Evolutionary conservation across 2,113 vertebrate species (phyloP), one percentile per base, ranked within the genome.

Genomic region (Brevimyrus niger): DNA sequence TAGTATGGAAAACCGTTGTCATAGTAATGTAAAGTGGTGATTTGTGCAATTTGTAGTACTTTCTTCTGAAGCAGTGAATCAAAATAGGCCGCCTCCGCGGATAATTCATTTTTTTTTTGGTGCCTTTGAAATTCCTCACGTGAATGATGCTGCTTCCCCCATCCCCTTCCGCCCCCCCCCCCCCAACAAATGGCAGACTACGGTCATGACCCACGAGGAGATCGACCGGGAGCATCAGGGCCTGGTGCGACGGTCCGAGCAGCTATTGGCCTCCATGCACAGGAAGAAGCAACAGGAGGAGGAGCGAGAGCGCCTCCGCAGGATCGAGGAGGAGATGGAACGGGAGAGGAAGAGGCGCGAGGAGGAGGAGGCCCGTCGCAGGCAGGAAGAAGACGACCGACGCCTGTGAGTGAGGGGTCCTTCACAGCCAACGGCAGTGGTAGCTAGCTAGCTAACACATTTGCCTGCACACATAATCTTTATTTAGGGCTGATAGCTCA

Each of bases 241-340:
- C 4, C 94, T 99, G 82, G 97, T 99, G 89, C 97, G 95, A 91
- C 96, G 97, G 90, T 98, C 97, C 0, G 97, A 98, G 92, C 94
- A 96, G 44, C 97, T 99, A 58, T 96, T 99, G 46, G 95, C 93
- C 89, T 97, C 97, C 0, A 94, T 99, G 92, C 98, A 99, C 91
- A 98, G 97, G 92, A 98, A 96, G 91, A 99, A 98, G 27, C 97
- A 99, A 89, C 96, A 99, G 91, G 96, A 99, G 89, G 98, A 99
- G 19, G 98, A 99, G 94, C 94, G 95, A 0, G 98, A 99, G 94
- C 95, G 98, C 55, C 94, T 99, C 90, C 96, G 95, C 51, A 96
- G 91, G 50, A 99, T 99, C 47, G 96, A 98, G 92, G 96, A 98
- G 89, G 98, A 99, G 91, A 99, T 99, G 98, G 97, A 98, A 85